Percentiles rank a stretch among this genome's conserved stretches.
Conservation (phyloP, 2,113 vertebrate genomes). For the Pan paniscus region DNA sequence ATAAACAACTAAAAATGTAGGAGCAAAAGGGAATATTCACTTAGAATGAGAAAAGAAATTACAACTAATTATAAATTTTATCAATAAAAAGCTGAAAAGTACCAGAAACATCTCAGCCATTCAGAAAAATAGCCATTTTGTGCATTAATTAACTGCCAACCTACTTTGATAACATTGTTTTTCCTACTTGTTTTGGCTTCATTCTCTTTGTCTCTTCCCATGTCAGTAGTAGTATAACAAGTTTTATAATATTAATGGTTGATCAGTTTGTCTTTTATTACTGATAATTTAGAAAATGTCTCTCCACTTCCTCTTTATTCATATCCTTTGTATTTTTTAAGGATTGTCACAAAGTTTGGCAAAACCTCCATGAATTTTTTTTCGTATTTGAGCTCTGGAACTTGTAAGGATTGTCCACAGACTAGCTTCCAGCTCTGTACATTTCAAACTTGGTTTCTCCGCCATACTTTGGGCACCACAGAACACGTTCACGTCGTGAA, state of each 20-base stretch:
- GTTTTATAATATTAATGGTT: background rate
- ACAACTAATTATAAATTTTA: background rate
- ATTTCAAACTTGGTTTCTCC: background rate
- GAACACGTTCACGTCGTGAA: background rate
- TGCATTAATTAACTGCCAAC: background rate
- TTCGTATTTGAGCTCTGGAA: background rate
- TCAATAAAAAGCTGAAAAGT: background rate
- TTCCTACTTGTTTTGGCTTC: background rate
- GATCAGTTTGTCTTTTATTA: background rate
- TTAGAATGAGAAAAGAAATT: slow-evolving; percentile 5
- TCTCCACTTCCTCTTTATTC: background rate
- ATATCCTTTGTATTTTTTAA: background rate
- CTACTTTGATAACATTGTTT: background rate
- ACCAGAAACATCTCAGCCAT: background rate
- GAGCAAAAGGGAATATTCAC: background rate
- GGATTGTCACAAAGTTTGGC: background rate
- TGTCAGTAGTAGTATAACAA: background rate
- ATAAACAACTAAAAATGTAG: background rate
- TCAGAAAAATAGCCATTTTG: background rate
- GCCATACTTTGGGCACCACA: background rate
- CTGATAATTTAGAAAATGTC: background rate
- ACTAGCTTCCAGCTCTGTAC: background rate
- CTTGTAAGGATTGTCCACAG: background rate
- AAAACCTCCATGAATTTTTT: background rate
- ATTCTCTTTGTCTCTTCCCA: background rate